Conservation (phyloP, 2,113 vertebrate genomes). For the Solenodon paradoxus region DNA sequence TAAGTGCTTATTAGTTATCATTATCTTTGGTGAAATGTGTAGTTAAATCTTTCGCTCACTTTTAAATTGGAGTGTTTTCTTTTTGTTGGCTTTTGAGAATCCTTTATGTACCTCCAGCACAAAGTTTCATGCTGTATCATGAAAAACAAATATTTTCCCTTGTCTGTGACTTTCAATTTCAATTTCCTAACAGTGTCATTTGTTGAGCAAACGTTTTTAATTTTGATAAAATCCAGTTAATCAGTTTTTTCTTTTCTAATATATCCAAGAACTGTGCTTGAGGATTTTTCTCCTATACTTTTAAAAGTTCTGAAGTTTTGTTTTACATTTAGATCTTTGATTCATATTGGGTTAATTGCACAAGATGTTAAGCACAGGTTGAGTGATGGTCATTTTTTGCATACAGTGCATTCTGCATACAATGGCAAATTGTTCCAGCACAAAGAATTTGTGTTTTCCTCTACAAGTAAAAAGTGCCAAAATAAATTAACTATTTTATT, state of each 20-base stretch:
- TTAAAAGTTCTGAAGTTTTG: neutral
- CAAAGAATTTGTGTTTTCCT: slow-evolving; percentile 27
- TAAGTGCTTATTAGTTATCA: neutral
- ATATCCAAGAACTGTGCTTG: neutral
- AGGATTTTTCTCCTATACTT: neutral
- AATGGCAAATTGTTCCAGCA: neutral
- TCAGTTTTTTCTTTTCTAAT: neutral
- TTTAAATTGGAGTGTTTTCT: neutral
- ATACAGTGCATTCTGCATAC: slow-evolving; percentile 40
- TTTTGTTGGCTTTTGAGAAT: neutral
- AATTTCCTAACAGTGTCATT: neutral
- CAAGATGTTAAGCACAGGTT: neutral
- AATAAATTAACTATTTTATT: slow-evolving; percentile 9
- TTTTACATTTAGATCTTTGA: slow-evolving; percentile 27
- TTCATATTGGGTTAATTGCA: slow-evolving; percentile 22
- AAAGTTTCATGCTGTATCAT: neutral
- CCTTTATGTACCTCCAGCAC: neutral
- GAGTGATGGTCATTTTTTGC: neutral
- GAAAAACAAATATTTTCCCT: neutral
- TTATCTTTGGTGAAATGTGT: slow-evolving; percentile 23
- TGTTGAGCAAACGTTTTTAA: neutral
- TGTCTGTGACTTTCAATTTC: neutral
- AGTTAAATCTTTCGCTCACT: neutral
- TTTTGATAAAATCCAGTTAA: neutral
- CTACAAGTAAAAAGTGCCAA: neutral